Evolutionary conservation across 2,797 vertebrate species (phyloP).

Genomic region (Acanthopagrus latus): DNA sequence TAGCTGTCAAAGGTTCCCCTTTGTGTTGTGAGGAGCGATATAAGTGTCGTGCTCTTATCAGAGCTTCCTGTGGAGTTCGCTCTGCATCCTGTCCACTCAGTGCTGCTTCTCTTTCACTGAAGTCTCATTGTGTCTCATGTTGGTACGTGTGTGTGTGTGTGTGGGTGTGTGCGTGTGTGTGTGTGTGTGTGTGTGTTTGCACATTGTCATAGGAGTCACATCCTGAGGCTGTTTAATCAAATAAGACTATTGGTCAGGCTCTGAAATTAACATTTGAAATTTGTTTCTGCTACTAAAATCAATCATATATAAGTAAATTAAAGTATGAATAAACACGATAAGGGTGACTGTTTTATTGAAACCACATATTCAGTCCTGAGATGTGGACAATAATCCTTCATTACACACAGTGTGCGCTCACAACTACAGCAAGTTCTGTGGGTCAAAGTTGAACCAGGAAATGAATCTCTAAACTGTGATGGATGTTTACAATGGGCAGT

Average conservation of each 20-base stretch:
- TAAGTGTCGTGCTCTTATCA: conserved; percentile 85
- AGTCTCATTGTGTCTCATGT: conserved; percentile 70
- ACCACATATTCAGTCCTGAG: no score
- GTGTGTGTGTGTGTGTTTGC: background rate
- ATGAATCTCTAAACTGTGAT: background rate
- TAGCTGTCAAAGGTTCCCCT: conserved; percentile 86
- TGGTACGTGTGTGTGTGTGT: conserved; percentile 21
- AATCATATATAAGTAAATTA: background rate
- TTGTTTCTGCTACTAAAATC: background rate
- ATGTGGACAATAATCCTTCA: no score
- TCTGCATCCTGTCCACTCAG: conserved; percentile 83
- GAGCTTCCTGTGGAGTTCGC: conserved; percentile 84
- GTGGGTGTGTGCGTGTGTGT: background rate
- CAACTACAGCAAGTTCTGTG: background rate
- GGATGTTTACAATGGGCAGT: background rate
- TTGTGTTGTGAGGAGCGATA: conserved; percentile 82
- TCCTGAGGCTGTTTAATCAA: conserved; percentile 42
- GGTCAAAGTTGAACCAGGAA: background rate
- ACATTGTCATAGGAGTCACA: conserved; percentile 33
- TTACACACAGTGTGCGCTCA: background rate
- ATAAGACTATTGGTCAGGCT: conserved; percentile 44
- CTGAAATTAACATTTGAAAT: background rate
- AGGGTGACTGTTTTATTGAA: background rate
- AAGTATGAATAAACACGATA: background rate
- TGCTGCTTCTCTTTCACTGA: conserved; percentile 74